Evolutionary conservation across 2,113 vertebrate genomes (phyloP), one percentile per base, ranked within the genome.

Genomic region (Zingel zingel): DNA sequence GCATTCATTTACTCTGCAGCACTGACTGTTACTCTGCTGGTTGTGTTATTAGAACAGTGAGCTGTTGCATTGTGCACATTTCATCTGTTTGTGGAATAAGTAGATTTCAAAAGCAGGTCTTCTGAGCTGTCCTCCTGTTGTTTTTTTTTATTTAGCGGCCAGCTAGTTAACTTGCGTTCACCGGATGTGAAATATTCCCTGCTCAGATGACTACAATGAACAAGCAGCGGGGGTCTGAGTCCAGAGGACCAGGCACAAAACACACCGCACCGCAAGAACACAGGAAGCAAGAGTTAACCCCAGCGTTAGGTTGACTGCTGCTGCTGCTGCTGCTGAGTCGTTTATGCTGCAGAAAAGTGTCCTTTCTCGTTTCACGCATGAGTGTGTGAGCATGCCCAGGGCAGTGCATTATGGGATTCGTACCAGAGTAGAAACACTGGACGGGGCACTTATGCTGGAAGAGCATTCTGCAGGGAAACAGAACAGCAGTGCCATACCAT

Each of bases 321-420:
- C 64, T 2, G 16, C 12, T 62, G 77, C 69, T 69, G 64, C 64
- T 2, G 16, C 82, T 33, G 39, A 74, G 69, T 82, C 65, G 59
- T 74, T 47, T 81, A 25, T 59, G 45, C 83, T 79, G 67, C 87
- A 85, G 83, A 75, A 88, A 74, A 33, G 8, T 81, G 93, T 94
- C 93, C 88, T 77, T 83, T 89, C 85, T 79, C 3, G 72, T 95
- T 94, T 92, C 89, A 93, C 30, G 92, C 92, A 85, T 94, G 93
- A 91, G 81, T 81, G 89, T 89, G 71, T 88, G 89, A 94, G 86
- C 79, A 39, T 5, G 86, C 94, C 91, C n/a, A 11, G 4, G 83
- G 94, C 91, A 45, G 15, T 88, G 88, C 86, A 91, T 92, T 92
- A 92, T 90, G 90, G 93, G 88, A 63, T 89, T 72, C 74, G 75